Evolutionary conservation across 1,140 invertebrate species (phyloP).

Genomic region (Drosophila serrata): DNA sequence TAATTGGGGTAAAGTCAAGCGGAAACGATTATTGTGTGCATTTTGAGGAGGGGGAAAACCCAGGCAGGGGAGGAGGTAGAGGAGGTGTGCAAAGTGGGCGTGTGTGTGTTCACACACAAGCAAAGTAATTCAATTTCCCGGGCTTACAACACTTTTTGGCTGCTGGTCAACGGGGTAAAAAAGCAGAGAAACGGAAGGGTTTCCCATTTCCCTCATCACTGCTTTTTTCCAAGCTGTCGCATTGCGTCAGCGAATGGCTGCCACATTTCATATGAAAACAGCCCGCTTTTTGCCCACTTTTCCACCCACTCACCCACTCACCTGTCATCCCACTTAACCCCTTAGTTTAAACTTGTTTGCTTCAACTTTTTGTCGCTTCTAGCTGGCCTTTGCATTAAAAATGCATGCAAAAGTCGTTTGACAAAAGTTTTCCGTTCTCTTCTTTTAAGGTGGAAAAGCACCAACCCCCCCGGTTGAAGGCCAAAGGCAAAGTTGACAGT

Average conservation of each 20-base stretch:
- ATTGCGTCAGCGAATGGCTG: constrained; percentile 65
- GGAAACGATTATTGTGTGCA: constrained; percentile 71
- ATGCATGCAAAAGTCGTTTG: constrained; percentile 70
- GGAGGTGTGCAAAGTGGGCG: constrained; percentile 30
- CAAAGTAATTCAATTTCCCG: constrained; percentile 73
- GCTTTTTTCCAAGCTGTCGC: constrained; percentile 51
- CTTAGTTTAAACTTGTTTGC: constrained; percentile 56
- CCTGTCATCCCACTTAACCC: constrained; percentile 23
- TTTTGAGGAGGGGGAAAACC: constrained; percentile 2
- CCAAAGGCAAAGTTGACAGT: constrained; percentile 62
- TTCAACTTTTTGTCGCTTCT: constrained; percentile 42
- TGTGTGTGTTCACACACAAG: constrained; percentile 20
- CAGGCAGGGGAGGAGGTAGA: too few relatives aligned
- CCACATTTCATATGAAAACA: constrained; percentile 28
- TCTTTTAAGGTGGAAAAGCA: constrained; percentile 9
- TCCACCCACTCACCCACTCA: not conserved
- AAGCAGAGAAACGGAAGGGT: constrained; percentile 25
- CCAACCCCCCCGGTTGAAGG: constrained; percentile 58
- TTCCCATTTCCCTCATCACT: not conserved
- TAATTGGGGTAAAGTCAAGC: constrained; percentile 79
- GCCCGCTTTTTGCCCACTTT: constrained; percentile 7
- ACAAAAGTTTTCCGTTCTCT: constrained; percentile 47
- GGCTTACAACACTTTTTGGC: constrained; percentile 47
- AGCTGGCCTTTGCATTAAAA: constrained; percentile 73
- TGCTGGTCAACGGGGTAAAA: constrained; percentile 32